Conservation (phyloP, 2,888 invertebrate species). For the Tiphia femorata region DNA sequence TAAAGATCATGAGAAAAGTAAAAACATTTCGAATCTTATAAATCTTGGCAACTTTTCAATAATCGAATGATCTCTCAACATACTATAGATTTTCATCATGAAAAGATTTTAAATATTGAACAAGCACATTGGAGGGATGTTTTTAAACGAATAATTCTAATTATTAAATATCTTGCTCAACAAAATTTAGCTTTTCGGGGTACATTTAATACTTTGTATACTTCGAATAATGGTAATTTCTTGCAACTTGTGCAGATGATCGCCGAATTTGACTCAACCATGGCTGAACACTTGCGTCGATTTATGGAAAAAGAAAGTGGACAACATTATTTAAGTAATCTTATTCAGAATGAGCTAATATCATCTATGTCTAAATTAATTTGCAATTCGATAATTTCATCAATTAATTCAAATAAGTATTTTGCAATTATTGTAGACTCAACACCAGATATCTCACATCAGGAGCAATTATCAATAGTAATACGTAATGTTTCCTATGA, state of each 20-base stretch:
- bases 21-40: not conserved
- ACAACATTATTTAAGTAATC: slow-evolving; percentile 20
- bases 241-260: slow-evolving; percentile 19
- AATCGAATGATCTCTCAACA: too few species aligned
- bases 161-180: slow-evolving; percentile 19
- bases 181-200: slow-evolving; percentile 15
- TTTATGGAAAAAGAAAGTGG: slow-evolving; percentile 19
- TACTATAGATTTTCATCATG: not conserved
- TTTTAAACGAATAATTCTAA: slow-evolving; percentile 14
- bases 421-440: not conserved
- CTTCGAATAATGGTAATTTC: slow-evolving; percentile 18
- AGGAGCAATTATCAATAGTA: not conserved
- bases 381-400: not conserved
- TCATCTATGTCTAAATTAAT: not conserved
- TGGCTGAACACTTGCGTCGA: slow-evolving; percentile 7
- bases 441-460: not conserved
- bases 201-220: slow-evolving; percentile 14
- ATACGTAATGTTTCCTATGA: not conserved
- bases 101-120: slow-evolving; percentile 14
- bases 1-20: not conserved
- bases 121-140: slow-evolving; percentile 10
- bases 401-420: not conserved
- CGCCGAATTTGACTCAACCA: slow-evolving; percentile 13
- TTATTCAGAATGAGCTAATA: slow-evolving; percentile 23
- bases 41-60: slow-evolving; percentile 5